phyloP scores from a whole-genome alignment of 1,140 invertebrate species.

The Drosophila bipectinata region DNA sequence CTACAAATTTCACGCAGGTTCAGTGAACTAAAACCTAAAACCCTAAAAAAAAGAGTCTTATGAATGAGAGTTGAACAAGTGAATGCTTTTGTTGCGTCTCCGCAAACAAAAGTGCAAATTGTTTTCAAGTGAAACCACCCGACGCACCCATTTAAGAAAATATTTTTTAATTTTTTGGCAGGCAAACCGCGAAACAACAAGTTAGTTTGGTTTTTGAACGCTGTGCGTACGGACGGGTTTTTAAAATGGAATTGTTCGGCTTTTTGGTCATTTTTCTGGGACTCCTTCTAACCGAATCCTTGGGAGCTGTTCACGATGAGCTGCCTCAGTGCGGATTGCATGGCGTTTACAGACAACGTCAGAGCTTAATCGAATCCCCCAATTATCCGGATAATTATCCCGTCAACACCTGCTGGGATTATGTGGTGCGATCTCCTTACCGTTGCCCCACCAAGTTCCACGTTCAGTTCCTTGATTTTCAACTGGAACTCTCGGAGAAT shows the following conservation, averaged over 20 bases:
- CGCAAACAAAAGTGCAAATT: slow-evolving; percentile 79
- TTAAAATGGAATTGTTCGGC: slow-evolving; percentile 22
- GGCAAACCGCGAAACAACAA: slow-evolving; percentile 25
- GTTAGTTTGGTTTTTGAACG: slow-evolving; percentile 65
- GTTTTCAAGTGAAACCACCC: slow-evolving; percentile 51
- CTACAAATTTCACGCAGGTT: slow-evolving; percentile 12
- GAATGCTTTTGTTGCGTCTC: slow-evolving; percentile 60
- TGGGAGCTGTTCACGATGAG: slow-evolving; percentile 68
- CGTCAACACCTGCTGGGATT: slow-evolving; percentile 84
- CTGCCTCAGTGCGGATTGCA: slow-evolving; percentile 68
- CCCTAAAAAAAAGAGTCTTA: slow-evolving; percentile 18
- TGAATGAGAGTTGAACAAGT: slow-evolving; percentile 54
- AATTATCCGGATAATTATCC: slow-evolving; percentile 85
- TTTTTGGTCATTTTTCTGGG: slow-evolving; percentile 17
- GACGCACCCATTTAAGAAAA: slow-evolving; percentile 46
- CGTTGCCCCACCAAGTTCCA: slow-evolving; percentile 85
- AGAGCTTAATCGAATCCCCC: slow-evolving; percentile 84
- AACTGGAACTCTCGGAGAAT: slow-evolving; percentile 83
- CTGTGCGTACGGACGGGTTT: slow-evolving; percentile 20
- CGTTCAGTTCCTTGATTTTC: slow-evolving; percentile 86
- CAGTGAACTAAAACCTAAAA: slow-evolving; percentile 30
- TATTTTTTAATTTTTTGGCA: slow-evolving; percentile 28
- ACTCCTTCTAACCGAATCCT: neutral
- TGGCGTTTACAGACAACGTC: slow-evolving; percentile 67
- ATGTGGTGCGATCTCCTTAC: slow-evolving; percentile 84